phyloP scores from a whole-genome alignment of 2,888 invertebrate species.

The Phyllotreta cruciferae region DNA sequence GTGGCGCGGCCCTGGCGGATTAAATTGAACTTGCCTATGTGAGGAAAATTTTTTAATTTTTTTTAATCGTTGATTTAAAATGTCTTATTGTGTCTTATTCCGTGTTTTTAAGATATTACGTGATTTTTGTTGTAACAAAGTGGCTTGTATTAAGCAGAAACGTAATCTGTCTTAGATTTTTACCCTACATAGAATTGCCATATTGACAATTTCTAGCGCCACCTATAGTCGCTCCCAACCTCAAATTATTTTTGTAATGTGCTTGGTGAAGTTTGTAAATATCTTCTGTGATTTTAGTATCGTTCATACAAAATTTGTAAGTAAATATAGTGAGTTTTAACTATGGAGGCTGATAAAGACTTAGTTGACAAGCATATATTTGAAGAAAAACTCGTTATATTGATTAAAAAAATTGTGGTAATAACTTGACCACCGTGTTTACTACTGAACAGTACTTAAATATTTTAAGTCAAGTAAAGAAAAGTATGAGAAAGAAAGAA shows the following conservation, averaged over 20 bases:
- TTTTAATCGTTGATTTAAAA: too few relatives aligned
- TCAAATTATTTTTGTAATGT: slow-evolving; percentile 2
- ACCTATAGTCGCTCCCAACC: too few relatives aligned
- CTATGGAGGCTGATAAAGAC: slow-evolving; percentile 22
- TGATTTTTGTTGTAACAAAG: too few relatives aligned
- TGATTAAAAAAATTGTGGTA: slow-evolving; percentile 23
- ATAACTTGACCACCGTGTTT: slow-evolving; percentile 16
- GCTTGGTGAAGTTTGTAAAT: slow-evolving; percentile 21
- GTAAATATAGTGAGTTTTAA: slow-evolving; percentile 24
- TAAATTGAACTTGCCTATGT: too few relatives aligned
- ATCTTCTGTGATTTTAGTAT: slow-evolving; percentile 26
- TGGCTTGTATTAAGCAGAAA: neutral
- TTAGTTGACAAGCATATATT: slow-evolving; percentile 30
- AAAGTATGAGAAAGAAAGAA: neutral
- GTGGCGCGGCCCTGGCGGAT: too few relatives aligned
- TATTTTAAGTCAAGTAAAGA: neutral
- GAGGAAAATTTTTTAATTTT: too few relatives aligned
- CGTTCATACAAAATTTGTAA: slow-evolving; percentile 27
- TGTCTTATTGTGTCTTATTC: too few relatives aligned
- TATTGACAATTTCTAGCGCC: too few relatives aligned
- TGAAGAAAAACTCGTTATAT: slow-evolving; percentile 25
- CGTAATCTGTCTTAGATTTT: too few relatives aligned
- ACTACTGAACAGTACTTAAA: too few relatives aligned
- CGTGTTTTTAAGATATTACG: too few relatives aligned
- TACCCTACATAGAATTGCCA: too few relatives aligned